Base-by-base conservation (phyloP, 2,797 vertebrate genomes). In the Rhincodon typus region DNA sequence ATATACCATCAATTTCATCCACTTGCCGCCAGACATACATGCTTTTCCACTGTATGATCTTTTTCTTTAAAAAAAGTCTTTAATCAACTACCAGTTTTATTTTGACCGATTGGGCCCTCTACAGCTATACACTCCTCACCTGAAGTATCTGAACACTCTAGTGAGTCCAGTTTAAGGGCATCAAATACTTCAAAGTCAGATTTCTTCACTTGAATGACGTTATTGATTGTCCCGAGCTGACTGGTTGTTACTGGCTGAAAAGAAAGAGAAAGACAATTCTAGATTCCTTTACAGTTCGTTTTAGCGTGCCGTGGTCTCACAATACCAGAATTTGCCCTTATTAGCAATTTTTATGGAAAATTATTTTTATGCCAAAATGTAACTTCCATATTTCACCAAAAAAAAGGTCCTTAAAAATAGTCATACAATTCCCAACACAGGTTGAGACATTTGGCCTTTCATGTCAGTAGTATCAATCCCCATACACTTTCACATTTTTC, bases 111-210 rank as follows among this genome's bases (percentile, higher is more conserved):
- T 74, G 25, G 53, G 53, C 70, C 46, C 74, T 21, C 46, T 53
- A 95, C 46, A 21, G 69, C 70, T 57, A 17, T 21, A 74, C 50
- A 77, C 7, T 53, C 69, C 94, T 97, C 96, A 98, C 98, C 98
- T 96, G 99, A 99, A 50, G 98, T 98, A 97, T 99, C 99, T 0
- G 99, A 99, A 96, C 98, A 98, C 97, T 99, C 99, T 97, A 99
- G 97, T 25, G 99, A 99, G 97, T 99, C 99, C 53, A 99, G 98
- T 96, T 99, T 99, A 97, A 99, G 97, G 4, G 99, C 99, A 95
- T 99, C 99, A 79, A 99, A 99, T 96, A 99, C 99, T 97, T 99
- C 99, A 8, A 99, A 99, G 97, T 99, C 99, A 0, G 99, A 99
- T 96, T 99, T 99, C 97, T 99, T 99, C 97, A 99, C 99, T 0